A percentile compares a stretch with the other conserved stretches of the same genome.
Conservation (phyloP, 2,888 invertebrate species). For the Neocrepidodera transversa region DNA sequence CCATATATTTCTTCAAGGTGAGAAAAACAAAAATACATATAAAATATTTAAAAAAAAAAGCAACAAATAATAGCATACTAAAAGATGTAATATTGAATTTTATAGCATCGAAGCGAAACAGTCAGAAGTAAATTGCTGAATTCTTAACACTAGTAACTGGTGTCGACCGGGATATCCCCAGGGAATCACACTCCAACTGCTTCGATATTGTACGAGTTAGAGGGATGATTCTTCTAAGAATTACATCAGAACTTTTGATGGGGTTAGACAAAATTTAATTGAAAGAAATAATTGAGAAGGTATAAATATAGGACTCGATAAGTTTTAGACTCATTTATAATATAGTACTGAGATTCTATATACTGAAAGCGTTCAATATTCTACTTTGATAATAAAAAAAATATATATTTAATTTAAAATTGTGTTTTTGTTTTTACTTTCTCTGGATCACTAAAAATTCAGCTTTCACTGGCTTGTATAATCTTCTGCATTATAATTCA, state of each 20-base stretch:
- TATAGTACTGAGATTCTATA: no score
- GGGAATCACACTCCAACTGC: slow-evolving; percentile 59
- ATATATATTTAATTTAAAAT: no score
- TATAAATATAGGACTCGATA: not conserved
- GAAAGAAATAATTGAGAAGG: slow-evolving; percentile 26
- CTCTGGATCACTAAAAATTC: no score
- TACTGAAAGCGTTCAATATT: no score
- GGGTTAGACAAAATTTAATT: slow-evolving; percentile 30
- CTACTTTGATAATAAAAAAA: no score
- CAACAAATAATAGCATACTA: slow-evolving; percentile 29
- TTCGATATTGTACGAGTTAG: slow-evolving; percentile 52
- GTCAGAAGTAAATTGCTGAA: slow-evolving; percentile 61
- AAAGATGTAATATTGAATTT: slow-evolving; percentile 53
- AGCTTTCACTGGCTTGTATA: not conserved
- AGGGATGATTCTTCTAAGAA: slow-evolving; percentile 31
- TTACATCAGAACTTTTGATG: slow-evolving; percentile 35
- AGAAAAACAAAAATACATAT: slow-evolving; percentile 18
- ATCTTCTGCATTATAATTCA: not conserved
- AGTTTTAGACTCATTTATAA: no score
- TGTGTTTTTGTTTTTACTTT: no score
- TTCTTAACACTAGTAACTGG: slow-evolving; percentile 61
- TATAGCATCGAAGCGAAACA: slow-evolving; percentile 62
- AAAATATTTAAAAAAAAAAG: slow-evolving; percentile 23
- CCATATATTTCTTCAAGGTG: slow-evolving; percentile 15
- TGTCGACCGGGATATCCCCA: slow-evolving; percentile 58